Evolutionary conservation across 2,888 invertebrate genomes (phyloP).

Genomic region (Drosophila atroscutellata): DNA sequence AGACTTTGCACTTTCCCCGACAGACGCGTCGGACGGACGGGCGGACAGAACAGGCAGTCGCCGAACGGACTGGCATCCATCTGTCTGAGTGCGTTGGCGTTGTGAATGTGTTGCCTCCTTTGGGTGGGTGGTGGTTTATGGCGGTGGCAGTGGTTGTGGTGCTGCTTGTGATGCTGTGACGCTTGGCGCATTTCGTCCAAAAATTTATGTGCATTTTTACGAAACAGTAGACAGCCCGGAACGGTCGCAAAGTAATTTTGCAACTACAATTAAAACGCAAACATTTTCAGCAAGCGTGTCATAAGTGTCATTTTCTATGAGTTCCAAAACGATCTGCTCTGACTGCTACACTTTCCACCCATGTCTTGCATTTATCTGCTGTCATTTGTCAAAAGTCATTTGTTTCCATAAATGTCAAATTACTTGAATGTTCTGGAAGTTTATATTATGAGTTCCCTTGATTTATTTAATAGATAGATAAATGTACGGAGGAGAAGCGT

Average conservation of each 20-base stretch:
- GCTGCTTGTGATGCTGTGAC: slow-evolving; percentile 14
- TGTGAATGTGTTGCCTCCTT: slow-evolving; percentile 23
- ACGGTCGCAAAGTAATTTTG: slow-evolving; percentile 61
- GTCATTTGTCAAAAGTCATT: slow-evolving; percentile 62
- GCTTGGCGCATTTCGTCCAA: slow-evolving; percentile 31
- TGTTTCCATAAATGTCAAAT: slow-evolving; percentile 73
- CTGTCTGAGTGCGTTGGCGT: slow-evolving; percentile 40
- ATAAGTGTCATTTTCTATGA: slow-evolving; percentile 18
- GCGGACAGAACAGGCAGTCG: slow-evolving; percentile 12
- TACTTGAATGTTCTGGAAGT: slow-evolving; percentile 48
- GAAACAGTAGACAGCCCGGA: slow-evolving; percentile 57
- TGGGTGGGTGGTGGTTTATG: slow-evolving; percentile 28
- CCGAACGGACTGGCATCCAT: slow-evolving; percentile 34
- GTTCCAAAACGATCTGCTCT: neutral
- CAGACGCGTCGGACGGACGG: slow-evolving; percentile 1
- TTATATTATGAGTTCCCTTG: slow-evolving; percentile 60
- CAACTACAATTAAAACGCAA: slow-evolving; percentile 72
- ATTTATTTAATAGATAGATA: slow-evolving; percentile 59
- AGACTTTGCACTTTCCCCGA: slow-evolving; percentile 48
- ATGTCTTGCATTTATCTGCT: slow-evolving; percentile 21
- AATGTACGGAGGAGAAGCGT: slow-evolving; percentile 16
- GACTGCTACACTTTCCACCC: neutral
- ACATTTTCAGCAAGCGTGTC: slow-evolving; percentile 39
- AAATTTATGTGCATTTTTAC: slow-evolving; percentile 70
- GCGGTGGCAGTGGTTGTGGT: neutral